These are phyloP conservation scores for Acanthochromis polyacanthus DNA, from an alignment of 2,113 vertebrate genomes.

Conservation along the genomic window DNA sequence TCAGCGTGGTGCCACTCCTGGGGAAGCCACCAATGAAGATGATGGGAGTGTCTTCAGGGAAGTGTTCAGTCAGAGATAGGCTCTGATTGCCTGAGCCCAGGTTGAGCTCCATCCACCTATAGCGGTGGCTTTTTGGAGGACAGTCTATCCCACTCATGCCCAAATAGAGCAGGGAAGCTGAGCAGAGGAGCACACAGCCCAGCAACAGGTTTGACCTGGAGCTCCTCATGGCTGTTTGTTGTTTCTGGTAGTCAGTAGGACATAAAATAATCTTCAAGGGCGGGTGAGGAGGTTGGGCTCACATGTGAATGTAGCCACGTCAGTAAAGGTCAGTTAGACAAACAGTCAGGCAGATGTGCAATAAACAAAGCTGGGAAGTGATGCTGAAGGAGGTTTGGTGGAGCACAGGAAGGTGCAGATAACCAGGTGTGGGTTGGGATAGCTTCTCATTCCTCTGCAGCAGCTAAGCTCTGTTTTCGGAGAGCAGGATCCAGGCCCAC, in stretches of 20 bases:
- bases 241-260: constrained; percentile 6
- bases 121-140: constrained; percentile 88
- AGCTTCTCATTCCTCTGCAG: constrained; percentile 29
- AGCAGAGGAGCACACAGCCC: constrained; percentile 91
- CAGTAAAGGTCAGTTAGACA: background rate
- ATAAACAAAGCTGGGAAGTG: background rate
- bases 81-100: constrained; percentile 63
- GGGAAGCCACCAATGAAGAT: constrained; percentile 96
- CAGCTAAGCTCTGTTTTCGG: constrained; percentile 20
- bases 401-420: background rate
- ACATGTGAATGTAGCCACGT: background rate
- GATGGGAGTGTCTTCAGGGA: constrained; percentile 91
- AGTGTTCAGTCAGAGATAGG: constrained; percentile 61
- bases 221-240: constrained; percentile 66
- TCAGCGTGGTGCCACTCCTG: constrained; percentile 93
- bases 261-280: constrained; percentile 18
- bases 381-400: background rate
- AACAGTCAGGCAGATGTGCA: background rate
- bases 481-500: constrained; percentile 40
- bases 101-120: constrained; percentile 72
- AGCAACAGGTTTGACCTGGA: constrained; percentile 82
- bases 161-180: constrained; percentile 91
- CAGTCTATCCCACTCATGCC: constrained; percentile 93
- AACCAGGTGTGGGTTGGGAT: background rate
- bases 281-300: background rate